Evolutionary conservation across 2,888 invertebrate genomes (phyloP), one percentile per base, ranked within the genome.

Genomic region (Hemaris fuciformis): DNA sequence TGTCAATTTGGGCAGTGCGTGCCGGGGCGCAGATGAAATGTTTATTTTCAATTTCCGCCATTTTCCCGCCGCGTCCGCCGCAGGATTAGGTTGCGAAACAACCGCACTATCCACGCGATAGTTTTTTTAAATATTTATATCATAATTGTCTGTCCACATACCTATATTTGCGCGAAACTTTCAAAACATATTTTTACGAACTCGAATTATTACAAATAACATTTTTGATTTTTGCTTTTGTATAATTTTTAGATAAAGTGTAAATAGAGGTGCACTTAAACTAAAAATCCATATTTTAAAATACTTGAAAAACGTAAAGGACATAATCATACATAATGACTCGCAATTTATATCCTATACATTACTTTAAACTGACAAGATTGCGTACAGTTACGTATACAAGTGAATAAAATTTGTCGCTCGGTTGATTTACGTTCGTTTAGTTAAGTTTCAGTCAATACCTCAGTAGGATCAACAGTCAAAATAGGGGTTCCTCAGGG

Each of bases 1-100:
- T 91, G 91, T 91, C 91, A 91, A 91, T 91, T 92, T 90, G 91
- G 91, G 87, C 91, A 91, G 91, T 92, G 92, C 91, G 91, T 91
- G 89, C 89, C 84, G 84, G 84, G 79, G 87, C 86, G 88, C 88
- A 88, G 89, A 89, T 87, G 88, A 86, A 91, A 91, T 92, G 92
- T 92, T 92, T 92, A 91, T 92, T 91, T 92, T 92, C 92, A 91
- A 92, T 92, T 91, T 91, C 89, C 89, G 86, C 82, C 89, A 87
- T 89, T 92, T 90, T 86, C 88, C 86, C 81, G 81, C 83, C 84
- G 83, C 86, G 81, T 75, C 85, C 82, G 86, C 84, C 83, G 77
- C 85, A 79, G 89, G 89, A 91, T 91, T 91, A 91, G 89, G 85
- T 81, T 79, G 77, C 77, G 80, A 70, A 81, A 83, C 83, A 81